Evolutionary conservation across 2,797 vertebrate species (phyloP).

Genomic region (Syndactyla subalaris): DNA sequence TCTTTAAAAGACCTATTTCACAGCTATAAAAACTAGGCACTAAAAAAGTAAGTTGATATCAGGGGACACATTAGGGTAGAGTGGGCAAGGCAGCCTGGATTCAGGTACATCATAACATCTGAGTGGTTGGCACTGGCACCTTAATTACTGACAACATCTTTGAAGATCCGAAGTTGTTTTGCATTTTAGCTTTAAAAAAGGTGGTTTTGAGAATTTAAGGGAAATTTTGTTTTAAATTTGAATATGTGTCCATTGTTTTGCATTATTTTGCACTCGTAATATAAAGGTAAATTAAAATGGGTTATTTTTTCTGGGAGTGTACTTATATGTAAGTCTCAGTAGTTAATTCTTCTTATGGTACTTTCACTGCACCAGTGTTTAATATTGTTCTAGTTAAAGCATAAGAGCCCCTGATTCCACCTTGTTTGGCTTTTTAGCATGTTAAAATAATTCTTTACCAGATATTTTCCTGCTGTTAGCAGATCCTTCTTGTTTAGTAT

Average conservation of each 20-base stretch:
- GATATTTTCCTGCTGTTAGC: neutral
- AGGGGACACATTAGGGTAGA: neutral
- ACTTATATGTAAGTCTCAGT: neutral
- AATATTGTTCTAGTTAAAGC: neutral
- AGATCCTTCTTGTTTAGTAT: neutral
- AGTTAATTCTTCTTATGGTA: neutral
- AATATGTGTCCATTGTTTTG: neutral
- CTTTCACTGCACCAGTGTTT: neutral
- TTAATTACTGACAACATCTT: neutral
- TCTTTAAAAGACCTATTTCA: neutral
- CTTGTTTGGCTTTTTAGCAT: neutral
- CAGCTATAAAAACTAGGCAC: neutral
- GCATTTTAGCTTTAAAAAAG: neutral
- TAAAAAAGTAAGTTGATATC: neutral
- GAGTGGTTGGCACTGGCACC: neutral
- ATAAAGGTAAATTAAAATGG: neutral
- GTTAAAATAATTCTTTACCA: neutral
- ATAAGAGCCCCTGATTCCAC: neutral
- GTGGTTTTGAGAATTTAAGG: neutral
- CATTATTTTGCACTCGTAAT: neutral
- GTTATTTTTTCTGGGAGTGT: neutral
- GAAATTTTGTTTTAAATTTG: neutral
- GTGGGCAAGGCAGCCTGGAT: neutral
- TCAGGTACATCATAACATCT: accelerated
- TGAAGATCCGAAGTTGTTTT: neutral